Evolutionary conservation across 2,113 vertebrate species (phyloP), one percentile per base, ranked within the genome.

Genomic region (Columbina picui): DNA sequence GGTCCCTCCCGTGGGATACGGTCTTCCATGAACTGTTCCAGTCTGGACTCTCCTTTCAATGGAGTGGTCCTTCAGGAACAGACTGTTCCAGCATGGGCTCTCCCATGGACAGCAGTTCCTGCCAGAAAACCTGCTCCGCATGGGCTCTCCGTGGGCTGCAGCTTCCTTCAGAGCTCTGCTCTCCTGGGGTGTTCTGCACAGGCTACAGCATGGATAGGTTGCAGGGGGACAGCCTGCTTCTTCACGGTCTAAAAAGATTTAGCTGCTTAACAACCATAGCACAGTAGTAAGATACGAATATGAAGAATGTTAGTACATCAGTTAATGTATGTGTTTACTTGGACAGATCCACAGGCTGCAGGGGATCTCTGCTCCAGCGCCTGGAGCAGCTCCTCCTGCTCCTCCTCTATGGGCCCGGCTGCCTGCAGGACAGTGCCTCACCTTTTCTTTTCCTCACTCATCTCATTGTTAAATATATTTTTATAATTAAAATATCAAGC

Each of bases 161-260:
- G 39, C 25, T 57, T 78, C 32, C 27, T 61, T 32, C 55, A 12
- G 20, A 30, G 41, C 7, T 34, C 16, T 39, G 27, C 6, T 17
- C 64, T 43, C 30, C 6, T 10, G 13, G 15, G 21, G 14, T 19
- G 29, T 19, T 6, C 19, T 63, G 27, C 18, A 15, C 1, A 8
- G 16, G 50, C 34, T 64, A 19, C 43, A 1, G 12, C 2, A 3
- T 12, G 26, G 43, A 0, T 14, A 2, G 30, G 11, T 4, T 61
- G 55, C 16, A 52, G 30, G 18, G 5, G 20, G 2, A 32, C 4
- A 78, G 13, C 19, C 27, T 50, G 30, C 41, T 63, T 70, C 82
- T 71, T 19, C 16, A 1, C 2, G 5, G 1, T 34, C 34, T 41
- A 5, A 36, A 70, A 82, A 19, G 12, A 60, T 1, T 7, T 21